phyloP scores from a whole-genome alignment of 1,140 invertebrate genomes.

The Caenorhabditis latens region DNA sequence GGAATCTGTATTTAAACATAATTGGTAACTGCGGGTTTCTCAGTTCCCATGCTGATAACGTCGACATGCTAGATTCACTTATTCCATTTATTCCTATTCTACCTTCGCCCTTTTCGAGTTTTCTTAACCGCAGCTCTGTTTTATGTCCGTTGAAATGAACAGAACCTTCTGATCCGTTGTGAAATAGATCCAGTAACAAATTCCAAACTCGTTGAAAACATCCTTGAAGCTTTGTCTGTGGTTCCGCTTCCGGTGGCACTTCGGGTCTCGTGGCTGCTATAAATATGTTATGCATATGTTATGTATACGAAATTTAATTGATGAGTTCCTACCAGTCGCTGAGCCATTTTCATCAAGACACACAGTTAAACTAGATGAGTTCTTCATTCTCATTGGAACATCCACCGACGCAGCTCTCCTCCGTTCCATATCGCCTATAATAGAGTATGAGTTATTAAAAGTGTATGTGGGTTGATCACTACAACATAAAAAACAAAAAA shows the following conservation, averaged over 20 bases:
- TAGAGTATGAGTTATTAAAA: neutral
- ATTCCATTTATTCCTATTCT: constrained; percentile 18
- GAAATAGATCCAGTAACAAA: neutral
- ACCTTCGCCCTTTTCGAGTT: constrained; percentile 20
- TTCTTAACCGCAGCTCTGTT: constrained; percentile 36
- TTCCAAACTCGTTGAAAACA: constrained; percentile 14
- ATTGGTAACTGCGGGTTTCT: too few relatives aligned
- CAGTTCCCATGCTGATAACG: neutral
- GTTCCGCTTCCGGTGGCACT: neutral
- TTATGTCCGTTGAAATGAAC: constrained; percentile 35
- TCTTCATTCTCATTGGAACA: constrained; percentile 30
- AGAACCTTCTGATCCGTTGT: constrained; percentile 48
- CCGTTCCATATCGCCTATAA: constrained; percentile 17
- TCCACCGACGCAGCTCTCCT: constrained; percentile 31
- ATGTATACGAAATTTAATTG: neutral
- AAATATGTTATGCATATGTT: neutral
- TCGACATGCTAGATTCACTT: neutral
- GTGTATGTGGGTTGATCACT: neutral
- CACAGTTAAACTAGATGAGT: constrained; percentile 17
- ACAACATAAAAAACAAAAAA: constrained; percentile 13
- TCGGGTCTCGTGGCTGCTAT: constrained; percentile 8
- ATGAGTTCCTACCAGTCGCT: neutral
- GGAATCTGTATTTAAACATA: too few relatives aligned
- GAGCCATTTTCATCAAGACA: constrained; percentile 21
- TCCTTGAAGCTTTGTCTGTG: neutral